A percentile compares a stretch with the other conserved stretches of the same genome.
Evolutionary conservation across 1,140 invertebrate species (phyloP).

Genomic region (Eubasilissa regina): DNA sequence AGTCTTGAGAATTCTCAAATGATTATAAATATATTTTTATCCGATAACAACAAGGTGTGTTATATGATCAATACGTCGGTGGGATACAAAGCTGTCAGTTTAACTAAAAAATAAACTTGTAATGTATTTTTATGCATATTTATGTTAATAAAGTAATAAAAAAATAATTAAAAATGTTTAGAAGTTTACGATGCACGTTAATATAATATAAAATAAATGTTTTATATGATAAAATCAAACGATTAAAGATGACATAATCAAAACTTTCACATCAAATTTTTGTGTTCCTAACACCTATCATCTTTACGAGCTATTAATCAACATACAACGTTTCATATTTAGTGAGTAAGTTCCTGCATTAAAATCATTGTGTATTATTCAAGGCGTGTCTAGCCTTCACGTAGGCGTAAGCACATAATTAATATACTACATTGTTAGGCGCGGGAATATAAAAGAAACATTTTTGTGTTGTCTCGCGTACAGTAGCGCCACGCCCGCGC

Average conservation of each 20-base stretch:
- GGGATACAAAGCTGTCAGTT: too few relatives aligned
- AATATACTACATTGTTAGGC: neutral
- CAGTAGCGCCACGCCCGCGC: slow-evolving; percentile 41
- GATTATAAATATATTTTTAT: too few relatives aligned
- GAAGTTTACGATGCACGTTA: too few relatives aligned
- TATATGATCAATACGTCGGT: too few relatives aligned
- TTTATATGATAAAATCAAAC: neutral
- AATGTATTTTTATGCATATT: too few relatives aligned
- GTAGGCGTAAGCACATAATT: neutral
- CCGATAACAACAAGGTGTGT: too few relatives aligned
- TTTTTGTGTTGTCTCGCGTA: slow-evolving; percentile 4
- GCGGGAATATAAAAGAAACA: neutral
- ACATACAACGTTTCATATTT: neutral
- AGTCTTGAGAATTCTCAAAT: too few relatives aligned
- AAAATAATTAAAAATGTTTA: too few relatives aligned
- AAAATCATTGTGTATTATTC: neutral
- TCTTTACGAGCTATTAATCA: slow-evolving; percentile 6
- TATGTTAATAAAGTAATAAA: too few relatives aligned
- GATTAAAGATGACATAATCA: neutral
- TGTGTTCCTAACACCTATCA: neutral
- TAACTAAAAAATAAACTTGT: too few relatives aligned
- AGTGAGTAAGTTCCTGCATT: neutral
- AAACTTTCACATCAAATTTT: slow-evolving; percentile 22
- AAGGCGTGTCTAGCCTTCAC: neutral
- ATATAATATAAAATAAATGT: neutral